These are phyloP conservation scores for Drosophila equinoxialis DNA, from an alignment of 1,140 invertebrate species.

Conservation along the genomic window DNA sequence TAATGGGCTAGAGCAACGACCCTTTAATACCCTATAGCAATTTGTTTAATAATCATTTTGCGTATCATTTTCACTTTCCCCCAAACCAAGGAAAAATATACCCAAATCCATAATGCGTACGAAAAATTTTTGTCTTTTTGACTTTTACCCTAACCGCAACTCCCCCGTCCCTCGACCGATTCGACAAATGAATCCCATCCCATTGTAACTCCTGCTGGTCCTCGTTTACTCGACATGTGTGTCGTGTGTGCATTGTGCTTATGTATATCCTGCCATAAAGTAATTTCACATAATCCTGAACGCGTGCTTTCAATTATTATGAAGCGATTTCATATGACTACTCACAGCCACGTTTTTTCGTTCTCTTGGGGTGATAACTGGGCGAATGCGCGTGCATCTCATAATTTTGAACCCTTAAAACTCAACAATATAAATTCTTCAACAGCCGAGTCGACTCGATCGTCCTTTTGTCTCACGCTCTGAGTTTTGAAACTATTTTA, in stretches of 20 bases:
- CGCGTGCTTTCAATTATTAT: slow-evolving; percentile 74
- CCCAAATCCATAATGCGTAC: too few relatives aligned
- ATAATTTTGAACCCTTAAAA: too few relatives aligned
- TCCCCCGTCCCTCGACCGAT: background rate
- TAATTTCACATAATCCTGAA: slow-evolving; percentile 69
- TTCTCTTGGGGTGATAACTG: background rate
- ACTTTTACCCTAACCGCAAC: slow-evolving; percentile 46
- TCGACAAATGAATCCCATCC: background rate
- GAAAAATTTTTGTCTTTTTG: slow-evolving; percentile 41
- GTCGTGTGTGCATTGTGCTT: slow-evolving; percentile 16
- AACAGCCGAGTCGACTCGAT: too few relatives aligned
- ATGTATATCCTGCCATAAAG: slow-evolving; percentile 49
- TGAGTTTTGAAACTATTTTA: too few relatives aligned
- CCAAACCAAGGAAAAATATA: background rate
- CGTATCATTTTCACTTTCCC: too few relatives aligned
- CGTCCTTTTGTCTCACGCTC: too few relatives aligned
- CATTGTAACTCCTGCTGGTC: background rate
- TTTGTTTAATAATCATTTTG: background rate
- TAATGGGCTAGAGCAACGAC: background rate
- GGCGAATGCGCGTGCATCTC: slow-evolving; percentile 1
- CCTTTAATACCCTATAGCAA: background rate
- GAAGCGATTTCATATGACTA: slow-evolving; percentile 48
- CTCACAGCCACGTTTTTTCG: too few relatives aligned
- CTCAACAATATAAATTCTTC: too few relatives aligned
- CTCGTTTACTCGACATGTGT: background rate